Conservation (phyloP, 2,797 vertebrate genomes). For the Balearica regulorum region DNA sequence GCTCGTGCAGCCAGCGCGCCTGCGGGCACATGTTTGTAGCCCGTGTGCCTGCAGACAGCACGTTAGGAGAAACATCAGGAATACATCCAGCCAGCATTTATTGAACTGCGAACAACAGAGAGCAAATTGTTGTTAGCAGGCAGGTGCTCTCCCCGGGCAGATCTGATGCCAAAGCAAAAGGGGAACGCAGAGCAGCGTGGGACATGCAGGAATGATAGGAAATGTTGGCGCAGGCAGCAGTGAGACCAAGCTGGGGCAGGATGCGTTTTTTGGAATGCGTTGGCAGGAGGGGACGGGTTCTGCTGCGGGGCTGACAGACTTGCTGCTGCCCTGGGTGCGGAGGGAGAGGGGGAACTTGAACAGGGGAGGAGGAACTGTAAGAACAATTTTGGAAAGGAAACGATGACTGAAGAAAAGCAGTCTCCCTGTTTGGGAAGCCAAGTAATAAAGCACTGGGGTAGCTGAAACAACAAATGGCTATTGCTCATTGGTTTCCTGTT, state of each 20-base stretch:
- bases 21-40: neutral
- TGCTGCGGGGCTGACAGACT: neutral
- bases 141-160: neutral
- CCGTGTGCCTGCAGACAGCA: neutral
- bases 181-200: neutral
- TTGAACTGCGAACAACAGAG: neutral
- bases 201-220: neutral
- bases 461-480: neutral
- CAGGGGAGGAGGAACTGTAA: neutral
- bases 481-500: neutral
- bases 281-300: neutral
- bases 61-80: neutral
- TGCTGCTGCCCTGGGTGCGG: rapidly evolving
- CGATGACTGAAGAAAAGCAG: neutral
- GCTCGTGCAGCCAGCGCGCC: rapidly evolving
- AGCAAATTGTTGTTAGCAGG: neutral
- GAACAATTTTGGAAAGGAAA: neutral
- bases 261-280: neutral
- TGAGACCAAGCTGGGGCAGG: neutral
- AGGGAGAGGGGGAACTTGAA: neutral
- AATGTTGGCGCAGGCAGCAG: neutral
- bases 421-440: neutral
- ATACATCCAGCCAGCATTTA: neutral
- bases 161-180: neutral
- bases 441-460: neutral